Evolutionary conservation across 2,113 vertebrate genomes (phyloP), one percentile per base, ranked within the genome.

Genomic region (Hypanus sabinus): DNA sequence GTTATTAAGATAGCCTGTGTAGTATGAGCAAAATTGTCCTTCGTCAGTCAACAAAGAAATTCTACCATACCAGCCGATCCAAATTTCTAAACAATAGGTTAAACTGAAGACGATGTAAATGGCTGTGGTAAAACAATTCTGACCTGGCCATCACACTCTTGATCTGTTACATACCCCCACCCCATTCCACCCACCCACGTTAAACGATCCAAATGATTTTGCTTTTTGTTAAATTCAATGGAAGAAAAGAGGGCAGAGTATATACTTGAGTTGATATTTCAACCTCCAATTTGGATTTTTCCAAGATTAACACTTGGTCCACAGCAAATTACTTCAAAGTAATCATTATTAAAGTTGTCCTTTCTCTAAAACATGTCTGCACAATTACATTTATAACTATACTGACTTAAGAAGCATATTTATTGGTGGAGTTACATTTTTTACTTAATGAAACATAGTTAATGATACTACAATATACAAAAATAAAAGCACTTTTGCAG

Each of bases 401-500:
- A 75, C 27, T 55, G 38, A 73, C 91, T 73, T 27, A 70, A 75
- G 46, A 55, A 73, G 55, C 91, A 93, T 73, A 93, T 30, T 55
- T 30, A 73, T 71, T 65, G 38, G 70, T 93, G 91, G 22, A 75
- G 38, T 65, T 75, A 93, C 11, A 73, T 75, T 93, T 93, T 36
- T 73, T 93, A 36, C 91, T 46, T n/a, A 46, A 93, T 93, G 24
- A 93, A 73, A 93, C 36, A 71, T 14, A 70, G n/a, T 71, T 24
- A 92, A 93, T 93, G 70, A 22, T 24, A 73, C 38, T 93, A 70
- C 91, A 93, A 70, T 73, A 55, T 93, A 93, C 91, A 93, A 93
- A 93, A 93, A 93, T 93, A 93, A 93, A 71, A 93, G 70, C 70
- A 93, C 91, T 93, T 93, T 75, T 46, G 91, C 91, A 93, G 70